These are phyloP conservation scores for Heterotilapia buettikoferi DNA, from an alignment of 2,113 vertebrate genomes.

Conservation along the genomic window DNA sequence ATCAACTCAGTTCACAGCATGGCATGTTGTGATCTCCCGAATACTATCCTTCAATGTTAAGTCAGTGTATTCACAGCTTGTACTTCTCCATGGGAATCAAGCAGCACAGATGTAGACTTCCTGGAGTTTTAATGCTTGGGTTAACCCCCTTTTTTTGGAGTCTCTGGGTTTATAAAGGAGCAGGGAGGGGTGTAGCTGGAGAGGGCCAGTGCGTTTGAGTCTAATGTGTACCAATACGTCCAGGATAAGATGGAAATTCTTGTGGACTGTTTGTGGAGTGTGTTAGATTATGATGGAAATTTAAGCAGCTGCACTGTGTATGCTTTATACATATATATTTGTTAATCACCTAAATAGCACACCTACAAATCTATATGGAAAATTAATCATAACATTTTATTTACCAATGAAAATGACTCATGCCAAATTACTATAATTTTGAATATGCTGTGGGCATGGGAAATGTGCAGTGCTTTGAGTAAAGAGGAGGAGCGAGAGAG, in stretches of 20 bases:
- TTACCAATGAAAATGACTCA: neutral
- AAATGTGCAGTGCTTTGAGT: slow-evolving; percentile 17
- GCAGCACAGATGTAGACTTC: slow-evolving; percentile 67
- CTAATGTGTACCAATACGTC: neutral
- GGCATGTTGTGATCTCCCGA: slow-evolving; percentile 57
- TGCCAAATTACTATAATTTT: neutral
- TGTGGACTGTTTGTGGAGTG: neutral
- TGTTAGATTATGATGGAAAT: neutral
- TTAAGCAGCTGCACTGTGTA: neutral
- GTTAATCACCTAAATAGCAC: neutral
- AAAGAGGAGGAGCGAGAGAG: slow-evolving; percentile 54
- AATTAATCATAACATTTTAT: neutral
- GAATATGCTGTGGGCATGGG: slow-evolving; percentile 9
- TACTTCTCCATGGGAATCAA: slow-evolving; percentile 66
- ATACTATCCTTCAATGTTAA: slow-evolving; percentile 70
- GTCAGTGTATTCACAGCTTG: slow-evolving; percentile 75
- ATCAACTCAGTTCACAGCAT: slow-evolving; percentile 63
- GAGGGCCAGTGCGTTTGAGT: neutral
- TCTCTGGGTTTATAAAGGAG: slow-evolving; percentile 7
- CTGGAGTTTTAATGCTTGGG: slow-evolving; percentile 39
- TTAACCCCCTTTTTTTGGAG: slow-evolving; percentile 27
- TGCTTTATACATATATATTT: neutral
- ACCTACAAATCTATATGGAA: neutral
- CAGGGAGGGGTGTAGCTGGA: neutral
- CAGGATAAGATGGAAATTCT: neutral